Base-by-base conservation (phyloP, 2,797 vertebrate species). In the Macroramphosus scolopax region DNA sequence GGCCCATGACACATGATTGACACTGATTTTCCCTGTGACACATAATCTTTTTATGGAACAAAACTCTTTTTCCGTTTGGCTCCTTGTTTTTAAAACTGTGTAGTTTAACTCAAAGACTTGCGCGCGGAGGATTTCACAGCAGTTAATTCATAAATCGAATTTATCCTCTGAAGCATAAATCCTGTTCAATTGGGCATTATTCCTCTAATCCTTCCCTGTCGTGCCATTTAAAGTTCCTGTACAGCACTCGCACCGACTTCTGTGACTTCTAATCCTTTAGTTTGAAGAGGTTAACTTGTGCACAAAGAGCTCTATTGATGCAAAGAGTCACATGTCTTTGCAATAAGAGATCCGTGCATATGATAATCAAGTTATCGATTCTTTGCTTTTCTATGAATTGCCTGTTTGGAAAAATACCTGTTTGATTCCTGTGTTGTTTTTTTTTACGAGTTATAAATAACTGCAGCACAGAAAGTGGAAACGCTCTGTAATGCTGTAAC, bases 171-270 rank as follows among this genome's bases (percentile, higher is more conserved):
- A 32, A 53, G 64, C 57, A 40, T 54, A 80, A 75, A 80, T 77
- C 70, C 59, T 12, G 50, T 72, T 76, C 65, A 59, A 41, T 72
- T 66, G 49, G 69, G 59, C 25, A 51, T 76, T 73, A 60, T 62
- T 70, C 65, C 22, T 48, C 50, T 77, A 77, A 77, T 80, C 72
- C 51, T n/a, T 26, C 18, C 31, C 8, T 37, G 18, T 68, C 65
- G 51, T 69, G 76, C 26, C 22, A 53, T n/a, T 63, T 78, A 53
- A 78, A 66, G 61, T 79, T 49, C 56, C 5, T 5, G 32, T 40
- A 24, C 46, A 42, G 52, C 51, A 22, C 13, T 51, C 11, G 1
- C 25, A n/a, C 33, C 48, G 46, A 72, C 57, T 56, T 69, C 31
- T 62, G 29, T 41, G 47, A 36, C 46, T 37, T 54, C 15, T 68